Conservation (phyloP, 2,113 vertebrate genomes). For the Bos indicus region DNA sequence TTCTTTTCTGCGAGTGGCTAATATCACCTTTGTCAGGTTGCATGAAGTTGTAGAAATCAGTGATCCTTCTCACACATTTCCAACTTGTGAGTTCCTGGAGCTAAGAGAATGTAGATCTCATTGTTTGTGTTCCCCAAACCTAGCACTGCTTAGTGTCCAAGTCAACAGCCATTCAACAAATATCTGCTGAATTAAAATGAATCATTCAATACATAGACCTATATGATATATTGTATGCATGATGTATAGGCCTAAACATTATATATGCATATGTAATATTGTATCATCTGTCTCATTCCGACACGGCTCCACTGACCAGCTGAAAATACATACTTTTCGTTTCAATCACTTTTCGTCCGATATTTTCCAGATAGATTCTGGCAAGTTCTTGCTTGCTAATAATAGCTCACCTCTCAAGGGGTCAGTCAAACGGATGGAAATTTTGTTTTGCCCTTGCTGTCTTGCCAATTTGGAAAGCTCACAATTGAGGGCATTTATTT, state of each 20-base stretch:
- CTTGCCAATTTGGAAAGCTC: constrained; percentile 56
- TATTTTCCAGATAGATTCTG: constrained; percentile 40
- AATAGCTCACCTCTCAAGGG: constrained; percentile 42
- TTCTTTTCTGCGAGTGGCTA: neutral
- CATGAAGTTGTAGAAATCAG: neutral
- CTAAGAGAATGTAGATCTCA: neutral
- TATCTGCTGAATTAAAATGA: constrained; percentile 19
- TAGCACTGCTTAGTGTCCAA: neutral
- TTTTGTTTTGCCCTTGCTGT: constrained; percentile 61
- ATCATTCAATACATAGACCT: neutral
- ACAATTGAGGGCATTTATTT: constrained; percentile 62
- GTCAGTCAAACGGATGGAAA: constrained; percentile 18
- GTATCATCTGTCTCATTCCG: neutral
- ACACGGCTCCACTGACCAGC: neutral
- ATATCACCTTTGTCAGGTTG: neutral
- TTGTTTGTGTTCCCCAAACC: neutral
- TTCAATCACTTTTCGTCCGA: constrained; percentile 43
- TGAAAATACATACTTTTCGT: neutral
- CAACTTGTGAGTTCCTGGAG: constrained; percentile 1
- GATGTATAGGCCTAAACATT: neutral
- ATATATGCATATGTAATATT: neutral
- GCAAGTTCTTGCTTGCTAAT: neutral
- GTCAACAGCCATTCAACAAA: neutral
- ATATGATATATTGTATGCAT: neutral
- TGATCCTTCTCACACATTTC: neutral